Conservation (phyloP, 1,140 invertebrate species). For the Rhyacophila brunnea region DNA sequence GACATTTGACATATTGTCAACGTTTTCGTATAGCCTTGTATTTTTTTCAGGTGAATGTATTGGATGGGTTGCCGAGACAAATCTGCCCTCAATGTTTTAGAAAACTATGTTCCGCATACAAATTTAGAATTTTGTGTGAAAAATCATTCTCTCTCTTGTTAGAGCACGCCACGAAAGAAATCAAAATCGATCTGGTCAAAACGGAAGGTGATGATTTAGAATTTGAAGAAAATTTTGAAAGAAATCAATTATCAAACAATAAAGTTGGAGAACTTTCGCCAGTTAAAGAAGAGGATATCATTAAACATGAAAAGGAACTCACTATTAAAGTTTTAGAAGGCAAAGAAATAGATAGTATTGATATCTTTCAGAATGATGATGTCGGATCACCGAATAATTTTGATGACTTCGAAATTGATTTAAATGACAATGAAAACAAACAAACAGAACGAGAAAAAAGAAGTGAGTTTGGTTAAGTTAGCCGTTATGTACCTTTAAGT, state of each 20-base stretch:
- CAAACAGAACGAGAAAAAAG: no score
- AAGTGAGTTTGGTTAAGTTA: no score
- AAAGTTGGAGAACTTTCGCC: not conserved
- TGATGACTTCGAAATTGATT: no score
- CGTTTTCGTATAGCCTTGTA: no score
- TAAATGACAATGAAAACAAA: no score
- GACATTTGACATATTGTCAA: no score
- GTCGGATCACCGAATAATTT: no score
- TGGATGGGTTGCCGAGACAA: conserved; percentile 34
- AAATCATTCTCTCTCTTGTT: conserved; percentile 21
- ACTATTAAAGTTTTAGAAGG: not conserved
- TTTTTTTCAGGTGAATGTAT: conserved; percentile 33
- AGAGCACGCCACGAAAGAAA: conserved; percentile 15
- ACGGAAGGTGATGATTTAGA: conserved; percentile 13
- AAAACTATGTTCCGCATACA: conserved; percentile 36
- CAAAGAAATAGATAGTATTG: no score
- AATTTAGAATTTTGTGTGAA: conserved; percentile 37
- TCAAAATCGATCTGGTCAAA: conserved; percentile 19
- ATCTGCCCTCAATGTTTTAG: conserved; percentile 38
- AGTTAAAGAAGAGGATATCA: not conserved
- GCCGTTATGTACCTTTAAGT: no score
- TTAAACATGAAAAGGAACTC: not conserved
- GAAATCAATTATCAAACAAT: not conserved
- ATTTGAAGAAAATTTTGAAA: no score
- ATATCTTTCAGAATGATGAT: no score